phyloP scores from a whole-genome alignment of 2,113 vertebrate genomes.

The Lophius piscatorius region DNA sequence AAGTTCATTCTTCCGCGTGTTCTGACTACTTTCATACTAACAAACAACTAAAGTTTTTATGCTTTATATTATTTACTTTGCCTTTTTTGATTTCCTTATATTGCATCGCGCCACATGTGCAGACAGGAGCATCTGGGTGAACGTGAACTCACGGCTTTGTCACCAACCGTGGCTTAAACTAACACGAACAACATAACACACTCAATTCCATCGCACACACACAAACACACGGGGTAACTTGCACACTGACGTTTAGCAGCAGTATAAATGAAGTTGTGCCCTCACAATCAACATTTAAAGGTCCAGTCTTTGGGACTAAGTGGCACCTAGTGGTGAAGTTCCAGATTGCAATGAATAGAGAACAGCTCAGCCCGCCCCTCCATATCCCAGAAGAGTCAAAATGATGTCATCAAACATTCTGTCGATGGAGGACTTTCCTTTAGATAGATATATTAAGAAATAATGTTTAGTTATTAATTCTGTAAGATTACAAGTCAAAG shows the following conservation, averaged over 20 bases:
- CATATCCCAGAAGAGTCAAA: too few species aligned
- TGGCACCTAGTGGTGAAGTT: too few species aligned
- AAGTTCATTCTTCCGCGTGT: too few species aligned
- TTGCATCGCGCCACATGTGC: conserved; percentile 16
- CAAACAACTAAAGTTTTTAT: not conserved
- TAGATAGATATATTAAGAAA: too few species aligned
- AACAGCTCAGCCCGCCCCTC: too few species aligned
- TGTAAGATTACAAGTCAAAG: too few species aligned
- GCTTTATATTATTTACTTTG: conserved; percentile 6
- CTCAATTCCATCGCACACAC: conserved; percentile 15
- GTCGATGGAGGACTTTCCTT: too few species aligned
- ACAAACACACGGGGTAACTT: conserved; percentile 4
- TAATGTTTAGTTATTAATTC: too few species aligned
- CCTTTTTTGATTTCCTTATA: conserved; percentile 19
- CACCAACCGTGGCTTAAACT: conserved; percentile 62
- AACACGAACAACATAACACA: conserved; percentile 31
- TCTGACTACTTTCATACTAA: not conserved
- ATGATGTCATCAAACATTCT: too few species aligned
- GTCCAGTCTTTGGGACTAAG: too few species aligned
- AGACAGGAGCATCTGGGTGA: conserved; percentile 4
- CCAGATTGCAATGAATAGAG: too few species aligned
- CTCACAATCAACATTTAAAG: conserved; percentile 4
- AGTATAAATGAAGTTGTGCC: conserved; percentile 25
- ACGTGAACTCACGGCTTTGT: conserved; percentile 53
- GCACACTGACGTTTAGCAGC: conserved; percentile 53